These are phyloP conservation scores for Garrulus glandarius DNA, from an alignment of 2,797 vertebrate species.

Conservation along the genomic window DNA sequence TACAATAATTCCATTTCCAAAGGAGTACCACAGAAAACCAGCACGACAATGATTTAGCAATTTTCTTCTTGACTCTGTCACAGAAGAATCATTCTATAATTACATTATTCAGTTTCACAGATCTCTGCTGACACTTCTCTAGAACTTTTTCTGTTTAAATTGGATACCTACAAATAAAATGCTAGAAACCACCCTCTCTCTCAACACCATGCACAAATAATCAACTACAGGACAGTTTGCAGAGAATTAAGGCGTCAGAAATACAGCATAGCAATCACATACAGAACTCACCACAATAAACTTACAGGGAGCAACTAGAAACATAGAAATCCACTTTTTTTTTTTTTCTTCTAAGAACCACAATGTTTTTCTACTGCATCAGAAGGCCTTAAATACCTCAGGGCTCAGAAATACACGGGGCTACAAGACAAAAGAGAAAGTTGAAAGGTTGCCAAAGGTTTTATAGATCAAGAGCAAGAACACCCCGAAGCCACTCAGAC, in stretches of 20 bases:
- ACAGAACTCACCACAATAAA: background rate
- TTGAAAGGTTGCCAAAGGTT: background rate
- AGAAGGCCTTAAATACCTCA: background rate
- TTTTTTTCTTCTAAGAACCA: background rate
- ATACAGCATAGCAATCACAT: background rate
- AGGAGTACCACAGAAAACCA: background rate
- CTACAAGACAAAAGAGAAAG: background rate
- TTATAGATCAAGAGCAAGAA: background rate
- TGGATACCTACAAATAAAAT: background rate
- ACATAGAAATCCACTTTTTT: fast-evolving
- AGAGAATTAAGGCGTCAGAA: background rate
- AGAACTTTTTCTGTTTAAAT: background rate
- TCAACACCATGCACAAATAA: background rate
- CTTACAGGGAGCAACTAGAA: background rate
- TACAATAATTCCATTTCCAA: background rate
- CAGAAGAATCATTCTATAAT: background rate
- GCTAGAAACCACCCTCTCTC: background rate
- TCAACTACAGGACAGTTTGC: background rate
- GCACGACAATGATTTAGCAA: background rate
- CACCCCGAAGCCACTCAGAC: background rate
- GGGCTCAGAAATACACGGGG: background rate
- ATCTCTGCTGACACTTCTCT: background rate
- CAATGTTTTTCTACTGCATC: background rate
- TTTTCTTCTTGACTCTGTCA: background rate
- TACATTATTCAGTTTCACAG: background rate